Evolutionary conservation across 2,888 invertebrate genomes (phyloP), one percentile per base, ranked within the genome.

Genomic region (Cryptocheilus praepositus): DNA sequence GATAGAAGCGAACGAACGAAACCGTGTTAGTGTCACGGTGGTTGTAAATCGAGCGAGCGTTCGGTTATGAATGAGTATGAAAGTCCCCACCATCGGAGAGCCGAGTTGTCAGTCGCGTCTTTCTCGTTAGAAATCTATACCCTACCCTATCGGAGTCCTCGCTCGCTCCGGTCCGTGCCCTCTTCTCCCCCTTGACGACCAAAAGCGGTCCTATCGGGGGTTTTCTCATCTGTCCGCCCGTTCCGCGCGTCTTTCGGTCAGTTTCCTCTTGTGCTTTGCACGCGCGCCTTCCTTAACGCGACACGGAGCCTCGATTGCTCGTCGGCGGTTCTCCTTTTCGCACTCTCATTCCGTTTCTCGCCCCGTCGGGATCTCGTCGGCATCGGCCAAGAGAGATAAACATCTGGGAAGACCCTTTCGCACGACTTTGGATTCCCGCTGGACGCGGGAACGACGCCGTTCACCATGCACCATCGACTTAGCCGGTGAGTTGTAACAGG

Each of bases 11-110:
- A 53, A 36, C 55, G 64, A 67, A 53, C 54, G 61, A 52, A 55
- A 64, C 49, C n/a, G 52, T 55, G 58, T 66, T 49, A 52, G 13
- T 36, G 8, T 36, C 4, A 11, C 36, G 74, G 64, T 61, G 69
- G 64, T 67, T 64, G 71, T 65, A 72, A 72, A 81, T 79, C 70
- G 81, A 73, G 77, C 73, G 72, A 81, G 83, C 82, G 81, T 79
- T 79, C 76, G 74, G 80, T 77, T 80, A 83, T 83, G 85, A 86
- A 86, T 85, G 86, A 84, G 83, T 70, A 79, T 81, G 77, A 74
- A 77, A 65, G 5, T 80, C 83, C 80, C 83, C 82, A 77, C 83
- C 76, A 76, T 43, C 58, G 5, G 51, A 49, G 25, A 54, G 15
- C 62, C 58, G 43, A 25, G 57, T 55, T 49, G 66, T 67, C 71